Evolutionary conservation across 2,797 vertebrate species (phyloP).

Genomic region (Phalloptychus januarius): DNA sequence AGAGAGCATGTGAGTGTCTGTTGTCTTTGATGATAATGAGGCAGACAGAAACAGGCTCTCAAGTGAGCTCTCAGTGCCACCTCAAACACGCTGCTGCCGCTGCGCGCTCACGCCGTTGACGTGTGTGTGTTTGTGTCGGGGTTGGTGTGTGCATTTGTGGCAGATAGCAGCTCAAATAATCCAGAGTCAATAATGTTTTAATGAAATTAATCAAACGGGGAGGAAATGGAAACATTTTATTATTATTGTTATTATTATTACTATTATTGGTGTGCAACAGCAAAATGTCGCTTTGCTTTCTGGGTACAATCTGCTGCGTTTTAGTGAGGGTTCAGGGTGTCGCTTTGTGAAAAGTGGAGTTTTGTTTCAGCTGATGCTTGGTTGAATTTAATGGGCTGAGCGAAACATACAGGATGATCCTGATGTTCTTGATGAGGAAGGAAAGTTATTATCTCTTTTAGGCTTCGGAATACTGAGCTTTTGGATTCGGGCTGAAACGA

Average conservation of each 20-base stretch:
- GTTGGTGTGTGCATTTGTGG: not conserved
- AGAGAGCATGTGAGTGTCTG: constrained; percentile 23
- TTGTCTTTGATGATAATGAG: constrained; percentile 75
- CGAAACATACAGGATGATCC: not conserved
- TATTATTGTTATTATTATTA: constrained; percentile 22
- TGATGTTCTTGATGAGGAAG: not conserved
- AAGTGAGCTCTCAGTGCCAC: constrained; percentile 60
- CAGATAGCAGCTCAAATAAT: constrained; percentile 53
- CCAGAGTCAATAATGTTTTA: constrained; percentile 52
- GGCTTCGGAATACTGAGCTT: not conserved
- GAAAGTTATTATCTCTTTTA: not conserved
- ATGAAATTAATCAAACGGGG: constrained; percentile 63
- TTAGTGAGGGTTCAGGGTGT: constrained; percentile 51
- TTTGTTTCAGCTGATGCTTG: constrained; percentile 36
- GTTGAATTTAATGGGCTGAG: constrained; percentile 12
- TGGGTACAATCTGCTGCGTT: constrained; percentile 59
- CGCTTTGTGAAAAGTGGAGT: constrained; percentile 40
- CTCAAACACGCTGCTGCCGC: constrained; percentile 53
- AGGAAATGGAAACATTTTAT: constrained; percentile 57
- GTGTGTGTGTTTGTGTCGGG: constrained; percentile 3
- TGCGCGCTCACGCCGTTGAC: not conserved
- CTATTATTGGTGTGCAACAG: constrained; percentile 31
- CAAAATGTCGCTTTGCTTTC: constrained; percentile 55
- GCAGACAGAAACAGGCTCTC: constrained; percentile 62
- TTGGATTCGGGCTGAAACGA: not conserved